Evolutionary conservation across 30 jellyfish, hydroid and myxozoan species (phyloP).

Genomic region (Aurelia coerulea): DNA sequence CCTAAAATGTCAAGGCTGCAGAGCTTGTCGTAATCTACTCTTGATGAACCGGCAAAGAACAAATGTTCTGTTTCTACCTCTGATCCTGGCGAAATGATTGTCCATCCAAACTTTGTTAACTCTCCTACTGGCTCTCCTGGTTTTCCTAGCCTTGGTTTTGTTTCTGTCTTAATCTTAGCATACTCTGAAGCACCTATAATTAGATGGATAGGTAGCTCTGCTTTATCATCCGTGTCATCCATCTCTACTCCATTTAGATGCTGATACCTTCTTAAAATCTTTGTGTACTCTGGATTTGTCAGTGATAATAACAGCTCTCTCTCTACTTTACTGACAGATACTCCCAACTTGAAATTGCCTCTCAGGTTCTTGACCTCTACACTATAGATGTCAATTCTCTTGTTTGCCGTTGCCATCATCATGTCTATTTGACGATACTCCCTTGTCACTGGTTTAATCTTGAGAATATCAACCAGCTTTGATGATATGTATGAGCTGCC

Average conservation of each 20-base stretch:
- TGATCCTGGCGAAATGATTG: constrained; percentile 46
- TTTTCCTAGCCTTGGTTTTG: constrained; percentile 42
- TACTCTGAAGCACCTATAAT: constrained; percentile 52
- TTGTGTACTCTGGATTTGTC: constrained; percentile 59
- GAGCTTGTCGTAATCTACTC: constrained; percentile 12
- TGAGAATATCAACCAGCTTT: constrained; percentile 31
- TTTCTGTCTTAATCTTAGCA: constrained; percentile 24
- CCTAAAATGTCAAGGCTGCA: constrained; percentile 45
- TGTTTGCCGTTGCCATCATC: constrained; percentile 68
- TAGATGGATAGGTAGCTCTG: constrained; percentile 65
- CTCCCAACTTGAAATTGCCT: too few relatives aligned
- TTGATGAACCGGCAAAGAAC: constrained; percentile 3
- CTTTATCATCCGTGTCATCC: constrained; percentile 39
- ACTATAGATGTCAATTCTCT: too few relatives aligned
- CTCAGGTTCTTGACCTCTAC: too few relatives aligned
- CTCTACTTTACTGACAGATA: constrained; percentile 57
- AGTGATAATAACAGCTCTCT: constrained; percentile 35
- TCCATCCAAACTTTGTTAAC: constrained; percentile 42
- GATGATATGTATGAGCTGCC: constrained; percentile 77
- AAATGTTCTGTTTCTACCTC: constrained; percentile 19
- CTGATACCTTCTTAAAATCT: constrained; percentile 27
- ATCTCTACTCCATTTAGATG: constrained; percentile 50
- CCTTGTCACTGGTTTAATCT: constrained; percentile 23
- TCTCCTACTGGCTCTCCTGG: constrained; percentile 60
- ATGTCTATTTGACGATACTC: constrained; percentile 58